phyloP scores from a whole-genome alignment of 1,140 invertebrate genomes.

The Metopolophium dirhodum region DNA sequence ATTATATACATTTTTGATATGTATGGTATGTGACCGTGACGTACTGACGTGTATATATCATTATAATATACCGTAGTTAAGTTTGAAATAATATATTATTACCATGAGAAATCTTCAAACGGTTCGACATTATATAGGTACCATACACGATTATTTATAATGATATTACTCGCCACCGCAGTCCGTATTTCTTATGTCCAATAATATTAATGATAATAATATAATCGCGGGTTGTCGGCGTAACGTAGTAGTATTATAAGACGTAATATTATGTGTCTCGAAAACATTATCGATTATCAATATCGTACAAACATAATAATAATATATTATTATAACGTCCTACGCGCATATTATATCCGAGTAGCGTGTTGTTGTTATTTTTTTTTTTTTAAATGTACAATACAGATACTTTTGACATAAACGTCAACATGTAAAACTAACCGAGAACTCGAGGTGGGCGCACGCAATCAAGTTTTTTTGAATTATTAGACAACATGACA shows the following conservation, averaged over 20 bases:
- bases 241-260: neutral
- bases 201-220: neutral
- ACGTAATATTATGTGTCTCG: neutral
- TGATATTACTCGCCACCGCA: neutral
- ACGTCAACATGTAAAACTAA: conserved; percentile 47
- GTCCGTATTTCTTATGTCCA: neutral
- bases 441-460: conserved; percentile 21
- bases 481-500: conserved; percentile 52
- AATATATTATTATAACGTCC: conserved; percentile 14
- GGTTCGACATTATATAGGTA: neutral
- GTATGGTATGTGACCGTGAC: no score
- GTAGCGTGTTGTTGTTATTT: neutral
- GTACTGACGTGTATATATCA: no score
- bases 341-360: neutral
- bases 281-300: conserved; percentile 16
- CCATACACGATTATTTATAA: neutral
- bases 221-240: neutral
- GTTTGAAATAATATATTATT: neutral
- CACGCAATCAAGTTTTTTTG: conserved; percentile 51
- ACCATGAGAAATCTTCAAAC: neutral
- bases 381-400: neutral
- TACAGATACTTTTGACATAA: conserved; percentile 46
- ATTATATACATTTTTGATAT: no score
- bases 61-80: no score
- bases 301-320: neutral